Conservation (phyloP, 1,140 invertebrate genomes). For the Bactericera cockerelli region DNA sequence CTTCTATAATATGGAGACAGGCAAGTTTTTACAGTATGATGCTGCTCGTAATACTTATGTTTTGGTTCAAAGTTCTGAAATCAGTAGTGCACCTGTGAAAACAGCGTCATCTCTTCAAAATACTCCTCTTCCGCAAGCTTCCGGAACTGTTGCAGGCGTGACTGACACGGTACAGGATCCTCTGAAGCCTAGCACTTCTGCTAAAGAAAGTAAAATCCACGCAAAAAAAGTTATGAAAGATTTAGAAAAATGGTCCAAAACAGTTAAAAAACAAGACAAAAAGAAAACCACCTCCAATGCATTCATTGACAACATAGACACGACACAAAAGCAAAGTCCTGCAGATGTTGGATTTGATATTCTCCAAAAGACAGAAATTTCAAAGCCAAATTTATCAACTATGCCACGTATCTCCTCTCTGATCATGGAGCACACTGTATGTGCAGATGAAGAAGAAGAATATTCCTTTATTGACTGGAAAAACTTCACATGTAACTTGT, state of each 20-base stretch:
- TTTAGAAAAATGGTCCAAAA: background rate
- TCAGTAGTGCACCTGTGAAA: constrained; percentile 4
- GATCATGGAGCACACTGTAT: background rate
- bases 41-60: background rate
- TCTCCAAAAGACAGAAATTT: background rate
- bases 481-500: background rate
- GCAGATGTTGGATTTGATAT: constrained; percentile 2
- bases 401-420: background rate
- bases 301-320: background rate
- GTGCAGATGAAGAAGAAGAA: constrained; percentile 2
- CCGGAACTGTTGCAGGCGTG: no score
- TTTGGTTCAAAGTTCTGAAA: constrained; percentile 4
- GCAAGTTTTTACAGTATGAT: constrained; percentile 1
- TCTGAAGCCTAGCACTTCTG: background rate
- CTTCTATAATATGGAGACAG: constrained; percentile 6
- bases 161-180: no score
- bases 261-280: background rate
- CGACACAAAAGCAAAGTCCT: background rate
- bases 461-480: background rate
- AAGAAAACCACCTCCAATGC: background rate
- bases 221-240: constrained; percentile 5
- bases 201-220: constrained; percentile 4
- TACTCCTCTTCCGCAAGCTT: no score
- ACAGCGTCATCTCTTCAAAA: no score
- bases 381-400: background rate